Evolutionary conservation across 2,113 vertebrate species (phyloP).

Genomic region (Epinephelus cyanopodus): DNA sequence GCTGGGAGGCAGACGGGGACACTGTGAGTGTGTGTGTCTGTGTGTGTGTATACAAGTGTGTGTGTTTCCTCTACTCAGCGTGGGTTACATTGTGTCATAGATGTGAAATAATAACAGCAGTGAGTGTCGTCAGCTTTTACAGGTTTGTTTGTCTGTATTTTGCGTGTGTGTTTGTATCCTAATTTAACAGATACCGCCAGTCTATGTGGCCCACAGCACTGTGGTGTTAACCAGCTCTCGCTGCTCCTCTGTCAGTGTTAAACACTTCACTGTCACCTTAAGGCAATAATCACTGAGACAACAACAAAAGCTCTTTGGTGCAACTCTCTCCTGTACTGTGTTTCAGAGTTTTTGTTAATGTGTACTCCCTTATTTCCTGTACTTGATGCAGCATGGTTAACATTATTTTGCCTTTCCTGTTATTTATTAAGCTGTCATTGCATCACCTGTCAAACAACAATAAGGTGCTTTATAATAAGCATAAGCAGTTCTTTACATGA

Average conservation of each 20-base stretch:
- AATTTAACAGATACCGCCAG: background rate
- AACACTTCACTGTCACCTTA: slow-evolving; percentile 14
- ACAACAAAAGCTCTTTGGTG: background rate
- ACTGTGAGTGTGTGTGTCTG: slow-evolving; percentile 9
- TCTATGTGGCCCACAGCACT: background rate
- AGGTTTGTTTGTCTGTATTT: background rate
- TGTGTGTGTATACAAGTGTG: slow-evolving; percentile 11
- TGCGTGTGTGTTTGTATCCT: background rate
- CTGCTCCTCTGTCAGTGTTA: slow-evolving; percentile 1
- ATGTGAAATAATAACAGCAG: slow-evolving; percentile 23
- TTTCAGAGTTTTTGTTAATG: background rate
- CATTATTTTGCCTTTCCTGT: background rate
- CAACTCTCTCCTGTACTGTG: background rate
- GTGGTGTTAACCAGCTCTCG: slow-evolving; percentile 12
- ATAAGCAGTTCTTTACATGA: too few relatives aligned
- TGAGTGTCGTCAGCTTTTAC: slow-evolving; percentile 2
- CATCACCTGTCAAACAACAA: background rate
- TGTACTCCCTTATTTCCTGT: background rate
- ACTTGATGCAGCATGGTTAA: background rate
- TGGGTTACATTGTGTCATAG: slow-evolving; percentile 19
- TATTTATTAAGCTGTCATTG: background rate
- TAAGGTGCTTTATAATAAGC: too few relatives aligned
- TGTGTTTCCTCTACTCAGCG: background rate
- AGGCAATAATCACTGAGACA: slow-evolving; percentile 7
- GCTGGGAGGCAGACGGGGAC: slow-evolving; percentile 30